Conservation (phyloP, 2,888 invertebrate genomes). For the Lasioglossum marginatum region DNA sequence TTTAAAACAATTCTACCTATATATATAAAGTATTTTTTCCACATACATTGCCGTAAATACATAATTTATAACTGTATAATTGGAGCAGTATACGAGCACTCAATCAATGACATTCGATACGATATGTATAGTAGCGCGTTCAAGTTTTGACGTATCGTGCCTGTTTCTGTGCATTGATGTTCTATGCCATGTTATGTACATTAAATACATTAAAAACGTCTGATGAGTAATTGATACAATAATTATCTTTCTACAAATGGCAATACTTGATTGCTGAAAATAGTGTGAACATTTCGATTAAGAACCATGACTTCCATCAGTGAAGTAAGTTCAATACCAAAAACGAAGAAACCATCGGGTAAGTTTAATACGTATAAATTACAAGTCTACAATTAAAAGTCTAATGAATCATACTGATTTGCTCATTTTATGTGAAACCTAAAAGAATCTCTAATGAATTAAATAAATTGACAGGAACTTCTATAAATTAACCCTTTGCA, state of each 20-base stretch:
- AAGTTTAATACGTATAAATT: constrained; percentile 43
- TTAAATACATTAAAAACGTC: not conserved
- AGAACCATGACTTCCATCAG: constrained; percentile 75
- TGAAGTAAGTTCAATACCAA: constrained; percentile 77
- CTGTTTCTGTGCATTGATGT: not conserved
- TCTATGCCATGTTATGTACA: not conserved
- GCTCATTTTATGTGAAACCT: not conserved
- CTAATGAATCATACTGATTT: not conserved
- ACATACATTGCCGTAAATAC: not conserved
- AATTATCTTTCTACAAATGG: constrained; percentile 28
- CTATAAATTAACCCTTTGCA: not conserved
- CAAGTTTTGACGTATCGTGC: not conserved
- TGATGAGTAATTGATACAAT: constrained; percentile 20
- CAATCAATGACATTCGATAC: not conserved
- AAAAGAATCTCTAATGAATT: not conserved
- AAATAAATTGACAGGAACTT: not conserved
- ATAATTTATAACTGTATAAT: not conserved
- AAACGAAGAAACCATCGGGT: constrained; percentile 83
- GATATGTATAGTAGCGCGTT: not conserved
- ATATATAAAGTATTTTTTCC: not conserved
- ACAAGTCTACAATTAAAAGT: not conserved
- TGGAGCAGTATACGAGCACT: not conserved
- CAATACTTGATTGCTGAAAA: constrained; percentile 18
- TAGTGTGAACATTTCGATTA: not conserved
- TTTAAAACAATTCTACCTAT: not conserved